A percentile compares a stretch with the other conserved stretches of the same genome.
These are phyloP conservation scores for Orchesella cincta DNA, from an alignment of 1,140 invertebrate species.

Conservation along the genomic window DNA sequence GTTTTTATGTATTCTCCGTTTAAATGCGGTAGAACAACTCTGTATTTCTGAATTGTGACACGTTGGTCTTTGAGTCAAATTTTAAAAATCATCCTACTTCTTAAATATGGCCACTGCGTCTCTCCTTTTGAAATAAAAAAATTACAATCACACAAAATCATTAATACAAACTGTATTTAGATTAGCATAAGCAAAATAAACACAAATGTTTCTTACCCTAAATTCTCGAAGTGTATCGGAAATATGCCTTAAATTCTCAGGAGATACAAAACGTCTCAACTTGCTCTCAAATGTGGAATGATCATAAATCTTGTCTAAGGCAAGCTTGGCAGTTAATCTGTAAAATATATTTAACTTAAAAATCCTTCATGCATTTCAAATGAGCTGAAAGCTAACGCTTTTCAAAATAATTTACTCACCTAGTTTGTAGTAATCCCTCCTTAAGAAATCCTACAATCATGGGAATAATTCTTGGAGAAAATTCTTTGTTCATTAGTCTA, in stretches of 20 bases:
- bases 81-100: too few species aligned
- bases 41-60: too few species aligned
- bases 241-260: not conserved
- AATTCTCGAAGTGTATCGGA: slow-evolving; percentile 10
- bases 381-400: not conserved
- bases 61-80: too few species aligned
- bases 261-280: not conserved
- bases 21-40: too few species aligned
- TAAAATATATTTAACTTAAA: not conserved
- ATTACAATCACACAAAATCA: too few species aligned
- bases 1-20: too few species aligned
- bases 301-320: slow-evolving; percentile 4
- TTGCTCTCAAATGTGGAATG: not conserved
- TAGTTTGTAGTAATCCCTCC: not conserved
- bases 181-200: not conserved
- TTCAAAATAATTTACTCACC: not conserved
- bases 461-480: not conserved
- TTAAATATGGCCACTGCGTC: not conserved
- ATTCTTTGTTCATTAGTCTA: slow-evolving; percentile 9
- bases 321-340: not conserved
- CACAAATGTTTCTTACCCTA: not conserved
- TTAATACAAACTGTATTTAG: too few species aligned
- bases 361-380: not conserved
- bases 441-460: not conserved
- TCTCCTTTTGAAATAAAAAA: not conserved